Percentiles rank a stretch among this genome's conserved stretches.
Conservation (phyloP, 2,797 vertebrate genomes). For the Sebastes iracundus region DNA sequence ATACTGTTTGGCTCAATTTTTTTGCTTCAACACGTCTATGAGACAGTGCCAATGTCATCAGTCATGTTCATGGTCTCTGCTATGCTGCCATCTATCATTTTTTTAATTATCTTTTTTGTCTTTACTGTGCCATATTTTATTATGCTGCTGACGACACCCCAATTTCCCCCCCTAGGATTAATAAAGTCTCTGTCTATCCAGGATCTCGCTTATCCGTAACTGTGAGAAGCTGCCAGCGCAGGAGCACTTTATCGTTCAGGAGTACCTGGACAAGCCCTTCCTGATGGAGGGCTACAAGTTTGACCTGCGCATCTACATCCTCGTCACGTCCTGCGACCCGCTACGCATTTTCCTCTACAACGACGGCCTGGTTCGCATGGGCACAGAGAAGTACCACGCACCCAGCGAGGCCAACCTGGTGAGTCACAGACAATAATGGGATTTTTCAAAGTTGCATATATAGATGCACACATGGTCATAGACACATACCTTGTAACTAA, state of each 20-base stretch:
- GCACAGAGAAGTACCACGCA: constrained; percentile 96
- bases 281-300: constrained; percentile 99
- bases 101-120: constrained; percentile 78
- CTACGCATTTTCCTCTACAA: constrained; percentile 98
- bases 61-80: constrained; percentile 64
- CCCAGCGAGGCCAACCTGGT: constrained; percentile 97
- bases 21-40: constrained; percentile 47
- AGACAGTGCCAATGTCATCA: constrained; percentile 66
- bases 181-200: constrained; percentile 81
- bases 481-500: not conserved
- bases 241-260: constrained; percentile 98
- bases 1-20: constrained; percentile 58
- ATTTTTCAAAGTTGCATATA: not conserved
- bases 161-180: constrained; percentile 74
- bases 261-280: constrained; percentile 98
- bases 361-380: constrained; percentile 97
- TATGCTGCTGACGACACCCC: constrained; percentile 62
- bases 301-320: constrained; percentile 96
- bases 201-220: constrained; percentile 97
- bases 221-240: constrained; percentile 96
- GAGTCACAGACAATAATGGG: constrained; percentile 62
- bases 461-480: not conserved
- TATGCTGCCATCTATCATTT: constrained; percentile 73
- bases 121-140: constrained; percentile 72
- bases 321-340: constrained; percentile 97